Conservation (phyloP, 2,797 vertebrate species). For the Acrocephalus scirpaceus region DNA sequence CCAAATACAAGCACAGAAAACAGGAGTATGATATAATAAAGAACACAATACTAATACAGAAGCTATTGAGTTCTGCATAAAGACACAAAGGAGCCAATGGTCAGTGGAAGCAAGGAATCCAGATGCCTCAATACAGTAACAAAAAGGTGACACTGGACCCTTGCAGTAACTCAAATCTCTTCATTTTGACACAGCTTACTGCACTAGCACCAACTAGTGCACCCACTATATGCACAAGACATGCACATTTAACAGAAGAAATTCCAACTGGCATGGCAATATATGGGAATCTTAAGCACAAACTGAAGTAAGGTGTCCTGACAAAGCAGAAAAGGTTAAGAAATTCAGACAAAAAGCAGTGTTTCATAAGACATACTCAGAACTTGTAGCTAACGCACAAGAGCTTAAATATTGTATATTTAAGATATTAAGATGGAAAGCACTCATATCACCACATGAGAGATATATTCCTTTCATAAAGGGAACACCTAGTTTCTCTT, state of each 20-base stretch:
- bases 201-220: neutral
- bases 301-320: neutral
- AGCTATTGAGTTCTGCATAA: neutral
- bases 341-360: rapidly evolving
- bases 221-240: neutral
- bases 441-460: neutral
- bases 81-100: neutral
- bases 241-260: neutral
- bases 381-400: neutral
- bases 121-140: neutral
- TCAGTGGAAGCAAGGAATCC: neutral
- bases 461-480: neutral
- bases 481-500: neutral
- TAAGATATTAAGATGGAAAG: neutral
- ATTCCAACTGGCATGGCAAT: neutral
- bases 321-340: neutral
- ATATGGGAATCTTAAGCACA: neutral
- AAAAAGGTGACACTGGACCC: neutral
- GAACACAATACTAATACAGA: neutral
- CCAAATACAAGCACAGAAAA: neutral
- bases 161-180: neutral
- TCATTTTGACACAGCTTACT: neutral
- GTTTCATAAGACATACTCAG: neutral
- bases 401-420: neutral
- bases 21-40: neutral